Conservation (phyloP, 2,113 vertebrate species). For the Grammomys dolichurus region DNA sequence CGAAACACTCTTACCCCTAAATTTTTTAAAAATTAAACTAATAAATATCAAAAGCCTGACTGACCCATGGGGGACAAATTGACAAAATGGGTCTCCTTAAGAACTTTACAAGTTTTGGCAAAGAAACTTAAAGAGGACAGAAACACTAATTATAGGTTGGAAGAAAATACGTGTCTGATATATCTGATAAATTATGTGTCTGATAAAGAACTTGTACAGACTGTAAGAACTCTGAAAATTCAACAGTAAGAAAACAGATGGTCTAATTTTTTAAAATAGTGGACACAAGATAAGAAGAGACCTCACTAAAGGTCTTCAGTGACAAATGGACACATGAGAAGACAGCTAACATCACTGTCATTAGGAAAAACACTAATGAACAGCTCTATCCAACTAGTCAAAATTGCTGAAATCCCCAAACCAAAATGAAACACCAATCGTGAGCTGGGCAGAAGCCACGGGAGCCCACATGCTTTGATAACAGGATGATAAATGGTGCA, state of each 20-base stretch:
- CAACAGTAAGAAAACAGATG: constrained; percentile 29
- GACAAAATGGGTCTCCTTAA: not conserved
- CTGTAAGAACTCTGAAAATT: constrained; percentile 35
- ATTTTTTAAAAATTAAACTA: not conserved
- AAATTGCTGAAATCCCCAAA: not conserved
- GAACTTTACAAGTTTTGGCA: not conserved
- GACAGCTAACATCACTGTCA: not conserved
- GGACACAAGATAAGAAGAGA: constrained; percentile 55
- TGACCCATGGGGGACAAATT: not conserved
- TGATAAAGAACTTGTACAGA: not conserved
- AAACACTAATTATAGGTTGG: not conserved
- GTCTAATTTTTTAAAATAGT: constrained; percentile 9
- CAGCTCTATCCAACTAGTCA: not conserved
- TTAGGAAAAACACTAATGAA: constrained; percentile 42
- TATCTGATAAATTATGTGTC: not conserved
- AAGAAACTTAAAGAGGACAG: not conserved
- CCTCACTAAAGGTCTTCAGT: constrained; percentile 1
- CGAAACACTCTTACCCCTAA: no score
- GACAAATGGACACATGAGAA: constrained; percentile 58
- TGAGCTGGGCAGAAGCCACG: not conserved
- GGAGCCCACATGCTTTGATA: not conserved
- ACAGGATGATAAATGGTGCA: fast-evolving
- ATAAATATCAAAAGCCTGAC: not conserved
- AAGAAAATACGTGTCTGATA: not conserved
- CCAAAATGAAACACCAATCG: not conserved